phyloP scores from a whole-genome alignment of 2,797 vertebrate genomes.

The Muscicapa comitata region DNA sequence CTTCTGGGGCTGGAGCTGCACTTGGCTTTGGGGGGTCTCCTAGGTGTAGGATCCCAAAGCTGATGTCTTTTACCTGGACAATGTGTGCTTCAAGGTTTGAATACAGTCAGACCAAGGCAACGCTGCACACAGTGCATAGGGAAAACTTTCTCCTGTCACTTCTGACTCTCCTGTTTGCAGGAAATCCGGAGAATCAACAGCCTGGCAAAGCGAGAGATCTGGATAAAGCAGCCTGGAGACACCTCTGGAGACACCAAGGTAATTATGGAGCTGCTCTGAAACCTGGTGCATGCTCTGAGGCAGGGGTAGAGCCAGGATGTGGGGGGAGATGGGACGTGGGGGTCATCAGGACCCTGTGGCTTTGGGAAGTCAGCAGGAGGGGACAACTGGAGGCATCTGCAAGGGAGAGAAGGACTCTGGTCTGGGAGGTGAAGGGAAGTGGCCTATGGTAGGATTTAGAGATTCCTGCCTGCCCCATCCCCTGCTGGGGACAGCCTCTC shows the following conservation, averaged over 20 bases:
- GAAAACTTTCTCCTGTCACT: background rate
- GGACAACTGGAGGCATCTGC: background rate
- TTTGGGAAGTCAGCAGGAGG: background rate
- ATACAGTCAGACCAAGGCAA: background rate
- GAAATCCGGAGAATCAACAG: slow-evolving; percentile 43
- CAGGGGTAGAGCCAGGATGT: background rate
- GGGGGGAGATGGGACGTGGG: fast-evolving
- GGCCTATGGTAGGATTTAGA: background rate
- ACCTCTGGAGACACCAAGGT: slow-evolving; percentile 63
- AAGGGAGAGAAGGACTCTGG: background rate
- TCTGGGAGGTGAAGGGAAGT: background rate
- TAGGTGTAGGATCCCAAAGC: background rate
- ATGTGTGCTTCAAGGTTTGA: background rate
- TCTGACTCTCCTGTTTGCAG: slow-evolving; percentile 17
- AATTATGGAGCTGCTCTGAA: background rate
- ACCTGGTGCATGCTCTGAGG: background rate
- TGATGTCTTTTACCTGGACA: background rate
- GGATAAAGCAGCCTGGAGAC: slow-evolving; percentile 44
- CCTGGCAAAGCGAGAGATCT: background rate
- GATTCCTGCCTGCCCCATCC: background rate
- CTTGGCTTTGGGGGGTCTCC: background rate
- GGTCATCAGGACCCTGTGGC: background rate
- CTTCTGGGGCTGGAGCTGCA: background rate
- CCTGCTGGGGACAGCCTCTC: background rate
- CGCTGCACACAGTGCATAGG: fast-evolving